phyloP scores from a whole-genome alignment of 2,797 vertebrate species.

The Euphonia xanthogaster region DNA sequence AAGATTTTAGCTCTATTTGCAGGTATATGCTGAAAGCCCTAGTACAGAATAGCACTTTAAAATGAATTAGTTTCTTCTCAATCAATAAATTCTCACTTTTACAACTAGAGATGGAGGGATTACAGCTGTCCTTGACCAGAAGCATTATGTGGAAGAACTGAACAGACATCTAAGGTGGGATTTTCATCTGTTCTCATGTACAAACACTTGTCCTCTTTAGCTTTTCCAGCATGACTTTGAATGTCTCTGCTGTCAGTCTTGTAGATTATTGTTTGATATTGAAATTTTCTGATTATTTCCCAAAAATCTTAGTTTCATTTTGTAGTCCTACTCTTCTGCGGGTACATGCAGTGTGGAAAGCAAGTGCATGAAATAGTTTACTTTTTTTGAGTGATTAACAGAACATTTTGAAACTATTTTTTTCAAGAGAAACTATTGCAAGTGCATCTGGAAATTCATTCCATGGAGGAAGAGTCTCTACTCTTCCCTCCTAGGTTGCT shows the following conservation, averaged over 20 bases:
- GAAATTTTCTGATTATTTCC: not conserved
- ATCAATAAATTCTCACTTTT: constrained; percentile 25
- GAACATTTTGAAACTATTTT: not conserved
- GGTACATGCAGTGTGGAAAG: not conserved
- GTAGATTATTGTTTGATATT: not conserved
- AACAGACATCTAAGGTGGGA: constrained; percentile 90
- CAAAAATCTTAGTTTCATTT: not conserved
- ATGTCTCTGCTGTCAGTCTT: not conserved
- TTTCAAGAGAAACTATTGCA: not conserved
- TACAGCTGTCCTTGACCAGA: constrained; percentile 95
- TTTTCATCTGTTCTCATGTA: not conserved
- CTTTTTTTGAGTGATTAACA: not conserved
- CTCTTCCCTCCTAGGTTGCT: not conserved
- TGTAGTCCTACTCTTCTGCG: not conserved
- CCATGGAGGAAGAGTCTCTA: not conserved
- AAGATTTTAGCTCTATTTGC: not conserved
- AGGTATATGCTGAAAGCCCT: not conserved
- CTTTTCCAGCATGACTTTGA: not conserved
- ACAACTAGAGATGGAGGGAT: constrained; percentile 85
- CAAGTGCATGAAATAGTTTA: not conserved
- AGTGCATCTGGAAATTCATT: not conserved
- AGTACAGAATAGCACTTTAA: not conserved
- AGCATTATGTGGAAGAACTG: constrained; percentile 97
- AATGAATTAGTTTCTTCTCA: not conserved
- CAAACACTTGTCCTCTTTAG: not conserved